Base-by-base conservation (phyloP, 2,797 vertebrate genomes). In the Neopelma chrysocephalum region DNA sequence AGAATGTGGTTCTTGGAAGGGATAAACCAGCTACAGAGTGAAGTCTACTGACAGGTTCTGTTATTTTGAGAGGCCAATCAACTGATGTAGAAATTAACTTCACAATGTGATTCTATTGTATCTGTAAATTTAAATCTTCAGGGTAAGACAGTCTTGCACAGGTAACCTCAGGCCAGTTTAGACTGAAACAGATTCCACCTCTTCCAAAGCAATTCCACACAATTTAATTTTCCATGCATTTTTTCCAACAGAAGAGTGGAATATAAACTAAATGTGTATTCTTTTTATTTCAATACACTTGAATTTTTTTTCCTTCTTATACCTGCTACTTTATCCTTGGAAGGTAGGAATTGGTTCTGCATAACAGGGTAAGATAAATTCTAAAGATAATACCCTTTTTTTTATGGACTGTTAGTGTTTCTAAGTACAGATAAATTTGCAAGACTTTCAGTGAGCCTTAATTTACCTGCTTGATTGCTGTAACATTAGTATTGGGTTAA, bases 291-390 rank as follows among this genome's bases (percentile, higher is more conserved):
- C 9, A 18, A 4, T 32, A 5, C 18, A 17, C 1, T 48, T 83
- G 1, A 1, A 4, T 1, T 0, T 1, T 3, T 15, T 40, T 8
- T 1, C 29, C 8, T 66, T 31, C 7, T 61, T 53, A 25, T 31
- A 34, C 3, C 3, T 23, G 4, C 14, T 81, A 3, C 9, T 48
- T 60, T 68, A 9, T 45, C 34, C 15, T 77, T 68, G 18, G 13
- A 62, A 79, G 15, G 48, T 22, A 53, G 16, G 21, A 70, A 54
- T 15, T 31, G 2, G 4, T n/a, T 79, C 47, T 77, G 31, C 18
- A 25, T 26, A 62, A 47, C 23, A 45, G 15, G 57, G 15, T 32
- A 36, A 56, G 80, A 19, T n/a, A 6, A 53, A 10, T 21, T 76
- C 42, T 73, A 13, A 76, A 62, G 45, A 7, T 20, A 51, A 4